phyloP scores from a whole-genome alignment of 2,797 vertebrate genomes.

The Cryptoprocta ferox region DNA sequence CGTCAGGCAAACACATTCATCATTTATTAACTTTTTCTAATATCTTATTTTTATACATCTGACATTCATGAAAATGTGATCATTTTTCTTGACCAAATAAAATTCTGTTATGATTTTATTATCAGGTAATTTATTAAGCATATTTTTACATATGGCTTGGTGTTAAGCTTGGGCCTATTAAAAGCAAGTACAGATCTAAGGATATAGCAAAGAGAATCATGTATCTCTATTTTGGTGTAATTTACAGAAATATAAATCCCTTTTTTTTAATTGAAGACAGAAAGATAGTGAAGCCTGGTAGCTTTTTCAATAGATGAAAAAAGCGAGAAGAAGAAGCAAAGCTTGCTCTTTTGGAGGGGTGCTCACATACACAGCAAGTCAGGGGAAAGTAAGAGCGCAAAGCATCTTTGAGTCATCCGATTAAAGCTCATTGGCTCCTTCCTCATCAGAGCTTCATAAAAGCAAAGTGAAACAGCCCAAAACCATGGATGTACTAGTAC shows the following conservation, averaged over 20 bases:
- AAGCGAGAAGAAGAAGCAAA: not conserved
- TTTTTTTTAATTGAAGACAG: not conserved
- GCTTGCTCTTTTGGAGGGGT: not conserved
- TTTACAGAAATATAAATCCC: not conserved
- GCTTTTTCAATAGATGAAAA: not conserved
- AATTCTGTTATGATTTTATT: slow-evolving; percentile 32
- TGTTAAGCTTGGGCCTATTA: not conserved
- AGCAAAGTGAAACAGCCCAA: not conserved
- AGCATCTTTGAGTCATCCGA: not conserved
- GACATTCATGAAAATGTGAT: slow-evolving; percentile 62
- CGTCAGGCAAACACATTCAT: slow-evolving; percentile 59
- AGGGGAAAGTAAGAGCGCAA: not conserved
- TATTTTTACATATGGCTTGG: not conserved
- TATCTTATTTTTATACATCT: slow-evolving; percentile 47
- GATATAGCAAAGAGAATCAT: not conserved
- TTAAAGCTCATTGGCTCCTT: not conserved
- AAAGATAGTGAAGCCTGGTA: not conserved
- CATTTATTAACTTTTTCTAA: slow-evolving; percentile 47
- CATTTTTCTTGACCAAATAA: slow-evolving; percentile 53
- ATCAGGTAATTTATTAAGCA: slow-evolving; percentile 28
- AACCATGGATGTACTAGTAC: not conserved
- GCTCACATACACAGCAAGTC: accelerated
- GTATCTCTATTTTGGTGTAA: not conserved
- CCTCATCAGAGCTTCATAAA: not conserved
- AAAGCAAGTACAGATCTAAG: not conserved